Evolutionary conservation across 2,797 vertebrate species (phyloP), one percentile per base, ranked within the genome.

Genomic region (Fundulus diaphanus): DNA sequence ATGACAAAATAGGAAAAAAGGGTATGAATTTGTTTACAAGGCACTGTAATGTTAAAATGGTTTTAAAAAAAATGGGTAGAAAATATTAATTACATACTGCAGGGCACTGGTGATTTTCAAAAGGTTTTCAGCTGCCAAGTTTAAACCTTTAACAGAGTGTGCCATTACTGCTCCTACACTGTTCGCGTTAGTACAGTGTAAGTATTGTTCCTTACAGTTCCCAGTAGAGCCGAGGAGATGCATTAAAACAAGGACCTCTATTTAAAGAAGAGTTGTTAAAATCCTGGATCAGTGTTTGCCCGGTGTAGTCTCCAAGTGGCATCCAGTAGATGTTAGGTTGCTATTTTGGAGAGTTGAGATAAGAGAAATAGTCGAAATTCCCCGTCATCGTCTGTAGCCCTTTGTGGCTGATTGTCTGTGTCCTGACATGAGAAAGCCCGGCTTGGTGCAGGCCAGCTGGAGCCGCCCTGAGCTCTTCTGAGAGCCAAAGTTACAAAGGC

Each of bases 181-280:
- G 78, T 80, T 89, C 82, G 81, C 52, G 37, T 72, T 83, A 82
- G 74, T 79, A 93, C 89, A 93, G 88, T 85, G 76, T 72, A 61
- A 80, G 90, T 86, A 89, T 93, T 92, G 91, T 93, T 91, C 78
- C 82, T 89, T 81, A 89, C 59, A 78, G 81, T 83, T 92, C 92
- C 90, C 92, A 84, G 77, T 70, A 86, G 90, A 92, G 80, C 27
- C 81, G 76, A 84, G 76, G 86, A 75, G 82, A 87, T 82, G 86
- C 81, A 83, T 84, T 90, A 85, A 93, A 91, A 93, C 89, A 92
- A 91, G 93, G 89, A 86, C 63, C 67, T 83, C 86, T 83, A 72
- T 92, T 90, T 88, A 83, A 80, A 85, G 79, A 68, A 76, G 52
- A 74, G 73, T 87, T 77, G 88, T 91, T 90, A 86, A 89, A 88